Evolutionary conservation across 2,797 vertebrate species (phyloP), one percentile per base, ranked within the genome.

Genomic region (Parambassis ranga): DNA sequence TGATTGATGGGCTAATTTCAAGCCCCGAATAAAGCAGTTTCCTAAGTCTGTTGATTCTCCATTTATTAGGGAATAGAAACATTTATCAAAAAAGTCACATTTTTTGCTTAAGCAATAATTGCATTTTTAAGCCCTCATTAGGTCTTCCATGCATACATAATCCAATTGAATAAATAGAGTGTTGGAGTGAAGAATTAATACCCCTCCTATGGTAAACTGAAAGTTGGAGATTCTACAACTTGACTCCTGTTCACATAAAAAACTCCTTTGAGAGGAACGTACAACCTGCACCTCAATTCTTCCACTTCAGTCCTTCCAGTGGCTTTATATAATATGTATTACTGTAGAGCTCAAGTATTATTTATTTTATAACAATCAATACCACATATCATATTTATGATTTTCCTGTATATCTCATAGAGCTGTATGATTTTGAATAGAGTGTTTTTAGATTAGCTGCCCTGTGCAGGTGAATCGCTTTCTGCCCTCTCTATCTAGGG

Each of bases 1-100:
- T 98, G 96, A 98, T 96, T 96, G 96, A 98, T 98, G 95, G 94
- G 92, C 94, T 98, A 95, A 98, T 97, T 98, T 96, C 93, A 92
- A 93, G 90, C 92, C 88, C 92, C 82, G 94, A 95, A 96, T 96
- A 96, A 96, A 95, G 91, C 91, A 84, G 93, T 94, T 96, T 97
- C 95, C 94, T 94, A 95, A 96, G 93, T 96, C 92, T 95, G 95
- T 95, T 96, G 94, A 96, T 96, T 96, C 93, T 92, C 92, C 91
- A 92, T 90, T 96, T 98, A 98, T 96, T 97, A 96, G 94, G 94
- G 94, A 96, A 95, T 94, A 94, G 95, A 95, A 95, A 91, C 95
- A 96, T 94, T 96, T 96, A 96, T 98, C 94, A 95, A 95, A 92
- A 93, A 94, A 94, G 88, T 87, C 90, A 80, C 13, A 75, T 88